phyloP scores from a whole-genome alignment of 2,888 invertebrate genomes.

The Brenthis hecate region DNA sequence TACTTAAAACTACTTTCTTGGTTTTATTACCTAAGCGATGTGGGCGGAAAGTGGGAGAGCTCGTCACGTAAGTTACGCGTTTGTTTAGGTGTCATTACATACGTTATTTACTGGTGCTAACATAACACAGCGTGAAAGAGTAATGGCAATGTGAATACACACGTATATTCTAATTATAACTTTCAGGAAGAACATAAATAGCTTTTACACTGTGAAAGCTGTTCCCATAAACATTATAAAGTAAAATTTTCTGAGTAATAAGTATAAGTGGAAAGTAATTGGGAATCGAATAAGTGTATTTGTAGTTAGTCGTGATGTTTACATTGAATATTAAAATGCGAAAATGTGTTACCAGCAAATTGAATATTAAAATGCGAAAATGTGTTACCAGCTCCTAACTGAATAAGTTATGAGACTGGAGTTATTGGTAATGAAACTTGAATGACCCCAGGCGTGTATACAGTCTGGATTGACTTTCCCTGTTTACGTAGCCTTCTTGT shows the following conservation, averaged over 20 bases:
- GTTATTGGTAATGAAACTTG: constrained; percentile 80
- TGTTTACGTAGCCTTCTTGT: constrained; percentile 55
- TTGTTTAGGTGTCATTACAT: constrained; percentile 39
- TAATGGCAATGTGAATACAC: constrained; percentile 6
- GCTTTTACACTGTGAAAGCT: too few relatives aligned
- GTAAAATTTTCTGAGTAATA: neutral
- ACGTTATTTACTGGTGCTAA: constrained; percentile 37
- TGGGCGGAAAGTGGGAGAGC: constrained; percentile 57
- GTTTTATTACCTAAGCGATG: constrained; percentile 78
- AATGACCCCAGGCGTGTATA: constrained; percentile 70
- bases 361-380: constrained; percentile 78
- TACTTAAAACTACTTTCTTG: constrained; percentile 80
- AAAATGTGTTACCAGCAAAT: constrained; percentile 73
- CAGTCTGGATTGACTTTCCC: constrained; percentile 65
- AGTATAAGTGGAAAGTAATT: constrained; percentile 4
- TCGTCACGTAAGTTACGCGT: constrained; percentile 47
- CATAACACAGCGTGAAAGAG: constrained; percentile 11
- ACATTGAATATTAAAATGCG: constrained; percentile 77
- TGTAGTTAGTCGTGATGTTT: constrained; percentile 51
- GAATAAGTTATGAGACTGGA: constrained; percentile 76
- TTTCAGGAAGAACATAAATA: neutral
- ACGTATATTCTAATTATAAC: neutral
- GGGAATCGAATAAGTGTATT: constrained; percentile 37
- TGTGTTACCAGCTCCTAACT: constrained; percentile 74
- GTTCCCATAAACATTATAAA: too few relatives aligned